phyloP scores from a whole-genome alignment of 2,888 invertebrate species.

The Rhaphigaster nebulosa region DNA sequence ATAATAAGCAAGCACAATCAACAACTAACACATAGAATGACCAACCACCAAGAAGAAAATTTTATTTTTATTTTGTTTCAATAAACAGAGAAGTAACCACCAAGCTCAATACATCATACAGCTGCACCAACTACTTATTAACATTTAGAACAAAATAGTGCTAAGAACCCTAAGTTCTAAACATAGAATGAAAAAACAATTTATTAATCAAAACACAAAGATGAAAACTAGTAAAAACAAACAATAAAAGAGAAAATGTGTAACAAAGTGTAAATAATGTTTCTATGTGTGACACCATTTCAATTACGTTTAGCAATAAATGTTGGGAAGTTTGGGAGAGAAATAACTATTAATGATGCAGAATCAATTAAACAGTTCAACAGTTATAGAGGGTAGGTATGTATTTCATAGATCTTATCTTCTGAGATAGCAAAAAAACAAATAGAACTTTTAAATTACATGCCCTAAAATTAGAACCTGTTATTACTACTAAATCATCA shows the following conservation, averaged over 20 bases:
- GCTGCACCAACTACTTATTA: slow-evolving; percentile 55
- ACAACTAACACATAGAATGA: slow-evolving; percentile 29
- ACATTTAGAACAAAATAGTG: slow-evolving; percentile 50
- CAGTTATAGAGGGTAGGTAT: not conserved
- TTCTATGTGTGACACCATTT: not conserved
- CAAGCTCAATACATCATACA: slow-evolving; percentile 53
- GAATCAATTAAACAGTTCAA: not conserved
- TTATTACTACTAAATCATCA: not conserved
- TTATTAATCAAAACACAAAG: slow-evolving; percentile 38
- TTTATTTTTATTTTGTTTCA: not conserved
- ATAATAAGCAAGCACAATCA: slow-evolving; percentile 57
- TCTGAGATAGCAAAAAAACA: not conserved
- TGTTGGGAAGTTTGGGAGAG: not conserved
- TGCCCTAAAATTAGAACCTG: not conserved
- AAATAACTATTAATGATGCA: not conserved
- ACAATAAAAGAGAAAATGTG: not conserved
- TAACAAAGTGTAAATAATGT: not conserved
- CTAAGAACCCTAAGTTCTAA: slow-evolving; percentile 15
- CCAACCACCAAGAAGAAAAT: slow-evolving; percentile 49
- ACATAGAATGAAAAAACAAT: slow-evolving; percentile 37
- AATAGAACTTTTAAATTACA: not conserved
- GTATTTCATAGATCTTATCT: not conserved
- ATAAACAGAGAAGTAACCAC: slow-evolving; percentile 60
- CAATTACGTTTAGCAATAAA: not conserved
- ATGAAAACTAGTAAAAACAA: slow-evolving; percentile 16